Percentiles rank a stretch among this genome's conserved stretches.
Conservation (phyloP, 2,113 vertebrate species). For the Cisticola juncidis region DNA sequence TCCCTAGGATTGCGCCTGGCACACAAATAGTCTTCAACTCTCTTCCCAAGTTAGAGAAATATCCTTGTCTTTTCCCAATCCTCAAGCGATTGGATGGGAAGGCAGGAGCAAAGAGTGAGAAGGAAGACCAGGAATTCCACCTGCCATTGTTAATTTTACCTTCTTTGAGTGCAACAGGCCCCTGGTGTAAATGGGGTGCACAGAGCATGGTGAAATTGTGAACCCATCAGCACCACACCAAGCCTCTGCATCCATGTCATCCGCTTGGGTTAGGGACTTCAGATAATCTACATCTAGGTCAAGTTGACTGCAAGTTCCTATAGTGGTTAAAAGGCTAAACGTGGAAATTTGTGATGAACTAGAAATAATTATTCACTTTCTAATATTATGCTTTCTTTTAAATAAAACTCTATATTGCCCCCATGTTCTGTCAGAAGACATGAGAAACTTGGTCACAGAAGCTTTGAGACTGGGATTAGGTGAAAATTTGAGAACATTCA, state of each 20-base stretch:
- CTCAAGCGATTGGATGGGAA: neutral
- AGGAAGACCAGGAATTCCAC: neutral
- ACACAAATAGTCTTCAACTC: neutral
- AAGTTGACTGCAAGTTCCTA: neutral
- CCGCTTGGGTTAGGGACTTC: neutral
- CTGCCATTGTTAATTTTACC: neutral
- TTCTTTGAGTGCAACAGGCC: neutral
- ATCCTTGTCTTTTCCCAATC: neutral
- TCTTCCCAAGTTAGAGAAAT: neutral
- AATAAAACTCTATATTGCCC: neutral
- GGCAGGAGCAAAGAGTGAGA: neutral
- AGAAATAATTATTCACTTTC: neutral
- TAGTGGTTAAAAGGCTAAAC: neutral
- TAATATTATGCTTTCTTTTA: neutral
- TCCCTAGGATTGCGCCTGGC: neutral
- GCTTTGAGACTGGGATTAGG: neutral
- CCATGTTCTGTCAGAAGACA: neutral
- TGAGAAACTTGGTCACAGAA: neutral
- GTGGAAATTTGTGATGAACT: neutral
- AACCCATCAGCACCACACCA: neutral
- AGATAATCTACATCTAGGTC: neutral
- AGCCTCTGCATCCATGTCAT: neutral
- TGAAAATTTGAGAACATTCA: neutral
- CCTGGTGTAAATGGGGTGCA: neutral
- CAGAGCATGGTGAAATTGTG: neutral